A percentile compares a stretch with the other conserved stretches of the same genome.
Evolutionary conservation across 2,888 invertebrate genomes (phyloP).

Genomic region (Sabellastarte sp.): DNA sequence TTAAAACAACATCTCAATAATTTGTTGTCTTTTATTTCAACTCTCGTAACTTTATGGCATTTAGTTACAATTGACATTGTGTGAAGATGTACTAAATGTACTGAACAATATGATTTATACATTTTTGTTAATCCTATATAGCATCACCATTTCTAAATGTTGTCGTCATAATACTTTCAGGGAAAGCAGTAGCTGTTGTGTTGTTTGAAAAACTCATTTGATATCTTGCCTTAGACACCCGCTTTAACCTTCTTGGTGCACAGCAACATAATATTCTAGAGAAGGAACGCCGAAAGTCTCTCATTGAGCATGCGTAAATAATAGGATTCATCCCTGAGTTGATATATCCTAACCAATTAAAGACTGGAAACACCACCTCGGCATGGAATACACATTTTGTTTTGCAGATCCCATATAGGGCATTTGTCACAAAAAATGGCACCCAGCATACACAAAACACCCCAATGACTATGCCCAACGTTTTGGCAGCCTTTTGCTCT

Average conservation of each 20-base stretch:
- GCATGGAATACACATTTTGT: slow-evolving; percentile 62
- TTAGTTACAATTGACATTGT: too few relatives aligned
- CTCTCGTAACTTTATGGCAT: too few relatives aligned
- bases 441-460: slow-evolving; percentile 96
- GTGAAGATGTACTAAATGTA: too few relatives aligned
- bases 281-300: slow-evolving; percentile 88
- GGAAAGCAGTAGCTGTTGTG: background rate
- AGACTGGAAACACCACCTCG: slow-evolving; percentile 50
- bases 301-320: slow-evolving; percentile 97
- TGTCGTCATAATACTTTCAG: too few relatives aligned
- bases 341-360: slow-evolving; percentile 59
- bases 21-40: too few relatives aligned
- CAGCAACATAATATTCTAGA: slow-evolving; percentile 77
- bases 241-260: too few relatives aligned
- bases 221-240: background rate
- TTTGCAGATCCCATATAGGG: slow-evolving; percentile 83
- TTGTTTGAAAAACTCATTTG: background rate
- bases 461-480: slow-evolving; percentile 94
- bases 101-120: too few relatives aligned
- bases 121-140: too few relatives aligned
- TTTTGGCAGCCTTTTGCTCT: slow-evolving; percentile 97
- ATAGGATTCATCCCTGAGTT: slow-evolving; percentile 70
- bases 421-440: slow-evolving; percentile 93
- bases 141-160: too few relatives aligned
- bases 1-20: too few relatives aligned